Percentiles rank a stretch among this genome's conserved stretches.
Evolutionary conservation across 2,797 vertebrate genomes (phyloP).

Genomic region (Corythornis leucogaster): DNA sequence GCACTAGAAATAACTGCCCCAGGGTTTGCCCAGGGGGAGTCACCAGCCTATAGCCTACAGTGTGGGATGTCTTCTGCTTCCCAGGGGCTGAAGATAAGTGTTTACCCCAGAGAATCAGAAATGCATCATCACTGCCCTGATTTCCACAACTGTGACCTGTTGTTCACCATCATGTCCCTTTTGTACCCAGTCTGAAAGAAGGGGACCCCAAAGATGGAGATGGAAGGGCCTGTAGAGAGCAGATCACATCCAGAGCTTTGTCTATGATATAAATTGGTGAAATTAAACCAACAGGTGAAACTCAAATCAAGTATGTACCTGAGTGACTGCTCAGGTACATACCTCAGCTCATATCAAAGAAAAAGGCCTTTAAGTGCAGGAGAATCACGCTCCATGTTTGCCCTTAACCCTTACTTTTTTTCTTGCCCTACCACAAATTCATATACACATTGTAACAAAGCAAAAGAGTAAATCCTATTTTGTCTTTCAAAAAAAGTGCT

Average conservation of each 20-base stretch:
- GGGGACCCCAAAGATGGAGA: accelerated
- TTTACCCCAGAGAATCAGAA: not conserved
- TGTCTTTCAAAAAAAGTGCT: not conserved
- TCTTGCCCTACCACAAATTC: not conserved
- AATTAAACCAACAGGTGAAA: not conserved
- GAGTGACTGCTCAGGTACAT: not conserved
- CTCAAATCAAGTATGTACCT: not conserved
- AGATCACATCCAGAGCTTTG: not conserved
- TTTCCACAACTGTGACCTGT: not conserved
- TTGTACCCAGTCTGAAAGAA: not conserved
- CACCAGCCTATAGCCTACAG: not conserved
- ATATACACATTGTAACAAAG: not conserved
- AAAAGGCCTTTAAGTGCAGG: not conserved
- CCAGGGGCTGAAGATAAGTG: not conserved
- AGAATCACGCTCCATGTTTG: not conserved
- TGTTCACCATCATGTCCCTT: not conserved
- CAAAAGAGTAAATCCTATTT: not conserved
- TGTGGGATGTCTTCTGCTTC: not conserved
- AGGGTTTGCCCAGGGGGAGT: not conserved
- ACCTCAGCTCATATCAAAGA: not conserved
- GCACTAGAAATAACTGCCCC: not conserved
- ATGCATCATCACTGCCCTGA: accelerated
- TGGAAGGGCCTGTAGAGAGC: not conserved
- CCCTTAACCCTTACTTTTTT: not conserved
- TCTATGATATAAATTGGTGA: not conserved